phyloP scores from a whole-genome alignment of 2,888 invertebrate genomes.

The Imbricaverruca yamaguchii region DNA sequence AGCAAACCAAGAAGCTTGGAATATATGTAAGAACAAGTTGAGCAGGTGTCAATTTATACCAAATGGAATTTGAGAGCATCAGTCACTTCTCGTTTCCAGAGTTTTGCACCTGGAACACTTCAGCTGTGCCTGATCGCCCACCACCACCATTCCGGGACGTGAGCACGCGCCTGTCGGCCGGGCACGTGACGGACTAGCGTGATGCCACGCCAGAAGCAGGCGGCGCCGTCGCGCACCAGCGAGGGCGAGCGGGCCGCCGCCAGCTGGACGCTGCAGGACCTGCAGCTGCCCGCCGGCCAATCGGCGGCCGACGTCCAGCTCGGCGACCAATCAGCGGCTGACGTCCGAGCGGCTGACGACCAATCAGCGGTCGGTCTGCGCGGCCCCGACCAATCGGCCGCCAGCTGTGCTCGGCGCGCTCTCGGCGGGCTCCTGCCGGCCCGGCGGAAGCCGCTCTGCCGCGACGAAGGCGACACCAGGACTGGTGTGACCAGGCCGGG shows the following conservation, averaged over 20 bases:
- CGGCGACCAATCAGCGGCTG: neutral
- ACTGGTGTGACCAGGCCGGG: neutral
- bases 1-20: too few species aligned
- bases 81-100: too few species aligned
- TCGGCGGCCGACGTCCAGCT: neutral
- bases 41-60: too few species aligned
- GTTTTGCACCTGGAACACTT: too few species aligned
- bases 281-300: neutral
- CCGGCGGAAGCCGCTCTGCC: neutral
- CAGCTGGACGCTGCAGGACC: neutral
- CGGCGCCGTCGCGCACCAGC: neutral
- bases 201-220: constrained; percentile 3
- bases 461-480: neutral
- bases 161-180: too few species aligned
- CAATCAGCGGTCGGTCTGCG: neutral
- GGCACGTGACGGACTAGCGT: constrained; percentile 44
- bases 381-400: neutral
- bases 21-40: too few species aligned
- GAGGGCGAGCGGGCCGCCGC: neutral
- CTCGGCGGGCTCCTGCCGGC: neutral
- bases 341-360: neutral
- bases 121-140: too few species aligned
- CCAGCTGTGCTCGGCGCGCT: too few species aligned
- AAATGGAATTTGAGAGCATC: too few species aligned
- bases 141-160: too few species aligned